Base-by-base conservation (phyloP, 2,797 vertebrate genomes). In the Falco peregrinus region DNA sequence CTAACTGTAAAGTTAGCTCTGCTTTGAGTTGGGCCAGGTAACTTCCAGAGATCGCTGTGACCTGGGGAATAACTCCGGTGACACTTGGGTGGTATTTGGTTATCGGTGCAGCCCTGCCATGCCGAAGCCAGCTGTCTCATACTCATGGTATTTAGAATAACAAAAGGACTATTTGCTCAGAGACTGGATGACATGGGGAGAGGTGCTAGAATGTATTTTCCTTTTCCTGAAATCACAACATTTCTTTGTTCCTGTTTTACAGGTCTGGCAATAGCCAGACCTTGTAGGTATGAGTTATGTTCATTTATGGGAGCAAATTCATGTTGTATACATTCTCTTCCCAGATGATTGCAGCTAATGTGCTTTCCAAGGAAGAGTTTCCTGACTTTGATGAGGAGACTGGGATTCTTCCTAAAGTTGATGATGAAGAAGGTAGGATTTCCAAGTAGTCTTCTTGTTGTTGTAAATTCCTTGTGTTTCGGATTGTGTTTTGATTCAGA, bases 381-480 rank as follows among this genome's bases (percentile, higher is more conserved):
- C 99, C 99, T 39, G 99, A 99, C 97, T 99, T 99, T 26, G 99
- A 99, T 76, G 99, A 99, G 85, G 99, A 99, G 98, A 99, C 99
- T 0, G 99, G 99, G 16, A 99, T 99, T 94, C 98, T 99, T 75
- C 99, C 99, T 63, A 99, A 99, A 97, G 99, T 99, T 13, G 99
- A 99, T 65, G 99, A 99, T 94, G 99, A 99, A 95, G 99, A 99
- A 97, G 99, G 99, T 99, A 98, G 13, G 50, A 9, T 67, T 94
- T 77, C 43, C 4, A 21, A 48, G 21, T 50, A 64, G 12, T 85
- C 25, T 19, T 65, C 1, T 3, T 56, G 16, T 2, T 84, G 11
- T 53, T 86, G 31, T 75, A 68, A 89, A 61, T 77, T 74, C 20
- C 17, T 57, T 61, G 24, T 73, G 13, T 61, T 87, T 85, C 29